Base-by-base conservation (phyloP, 1,140 invertebrate species). In the Fopius arisanus region DNA sequence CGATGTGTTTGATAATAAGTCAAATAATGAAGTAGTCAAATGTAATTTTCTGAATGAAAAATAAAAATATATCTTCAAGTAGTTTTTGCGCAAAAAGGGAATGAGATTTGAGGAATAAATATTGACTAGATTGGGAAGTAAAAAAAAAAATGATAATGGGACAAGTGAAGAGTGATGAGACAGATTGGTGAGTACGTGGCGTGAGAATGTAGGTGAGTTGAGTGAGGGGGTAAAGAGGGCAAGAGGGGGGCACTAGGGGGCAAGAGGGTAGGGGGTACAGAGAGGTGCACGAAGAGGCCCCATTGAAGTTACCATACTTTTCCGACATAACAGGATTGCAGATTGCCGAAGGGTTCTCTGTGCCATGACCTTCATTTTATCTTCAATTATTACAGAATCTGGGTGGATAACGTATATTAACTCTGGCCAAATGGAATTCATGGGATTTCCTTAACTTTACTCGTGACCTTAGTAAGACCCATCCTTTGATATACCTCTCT, bases 291-390 rank as follows among this genome's bases (percentile, higher is more conserved):
- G 12, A n/a, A n/a, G n/a, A 48, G 16, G 43, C 43, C 43, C 43
- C 43, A 48, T 48, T 59, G 21, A 14, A 54, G 23, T 3, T 54
- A 54, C 51, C 51, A 59, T 28, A 59, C 54, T 59, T 28, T n/a
- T 59, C 54, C 19, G 23, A 59, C 23, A 59, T 59, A 59, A 59
- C 54, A 59, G 54, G 54, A 59, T 28, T 59, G 54, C 54, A 59
- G 26, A 59, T 59, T 59, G 21, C 23, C 23, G 21, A 59, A 59
- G 54, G 54, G 54, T 59, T 59, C 54, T 59, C 54, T 59, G 54
- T 59, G 54, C 23, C 54, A 9, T 41, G 65, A 67, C 40, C 31
- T 41, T 67, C 65, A 67, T 67, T 67, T 37, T 41, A 40, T 67
- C 31, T 5, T 67, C 26, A 67, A 67, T 67, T 67, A 67, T 59